Base-by-base conservation (phyloP, 1,140 invertebrate species). In the Heliconius melpomene region DNA sequence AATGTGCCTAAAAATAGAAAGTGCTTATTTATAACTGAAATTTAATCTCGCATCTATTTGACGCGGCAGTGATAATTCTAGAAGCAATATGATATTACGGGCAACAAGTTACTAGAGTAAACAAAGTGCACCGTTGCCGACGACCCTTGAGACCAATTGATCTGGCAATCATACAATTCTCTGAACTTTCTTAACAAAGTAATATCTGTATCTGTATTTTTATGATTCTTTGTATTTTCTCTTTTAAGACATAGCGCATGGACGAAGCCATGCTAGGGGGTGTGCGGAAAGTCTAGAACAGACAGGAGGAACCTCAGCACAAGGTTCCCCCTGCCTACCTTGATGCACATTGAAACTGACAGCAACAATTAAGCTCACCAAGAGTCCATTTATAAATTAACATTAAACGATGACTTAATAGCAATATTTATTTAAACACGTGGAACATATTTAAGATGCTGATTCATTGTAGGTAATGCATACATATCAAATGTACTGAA, bases 141-240 rank as follows among this genome's bases (percentile, higher is more conserved):
- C 54, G 74, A 70, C 75, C 75, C 75, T 50, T 29, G 60, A 70
- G 60, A 32, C 75, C 75, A 77, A 77, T 77, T 77, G 60, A 77
- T 70, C 46, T 75, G 13, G 29, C 52, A 75, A 60, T 75, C 32
- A 40, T 32, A 46, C 75, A 77, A 70, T 57, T 66, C 60, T 66
- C 60, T 66, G 60, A 66, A 66, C 26, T 29, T 60, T n/a, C n/a
- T 66, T 66, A 29, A 66, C 26, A 29, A 66, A 29, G 23, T 26
- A 29, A 11, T 66, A 29, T 26, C 60, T 60, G 54, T 57, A n/a
- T n/a, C n/a, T n/a, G 60, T 11, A n/a, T 9, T 29, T 66, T 32
- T 32, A 32, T 32, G 32, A 32, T 32, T 32, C 32, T 32, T 5
- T 32, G 32, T 7, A 32, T 32, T 32, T 32, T 32, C 32, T 32